phyloP scores from a whole-genome alignment of 2,797 vertebrate genomes.

The Podarcis siculus region DNA sequence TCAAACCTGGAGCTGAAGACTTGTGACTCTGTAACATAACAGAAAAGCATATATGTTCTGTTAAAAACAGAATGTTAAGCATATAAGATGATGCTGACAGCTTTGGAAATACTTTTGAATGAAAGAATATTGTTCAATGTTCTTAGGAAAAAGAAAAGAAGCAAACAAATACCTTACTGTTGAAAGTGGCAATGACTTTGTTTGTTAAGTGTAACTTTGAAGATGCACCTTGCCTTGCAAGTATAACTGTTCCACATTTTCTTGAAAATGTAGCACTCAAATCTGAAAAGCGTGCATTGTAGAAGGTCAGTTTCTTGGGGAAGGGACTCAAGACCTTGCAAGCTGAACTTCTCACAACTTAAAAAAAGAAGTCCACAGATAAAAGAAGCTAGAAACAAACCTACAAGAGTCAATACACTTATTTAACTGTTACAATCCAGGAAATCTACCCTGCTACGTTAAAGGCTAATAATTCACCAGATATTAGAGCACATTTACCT shows the following conservation, averaged over 20 bases:
- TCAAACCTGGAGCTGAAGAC: slow-evolving; percentile 3
- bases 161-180: neutral
- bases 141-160: neutral
- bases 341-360: neutral
- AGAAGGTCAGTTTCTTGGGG: neutral
- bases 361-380: slow-evolving; percentile 15
- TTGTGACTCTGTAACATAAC: neutral
- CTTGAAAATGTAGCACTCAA: neutral
- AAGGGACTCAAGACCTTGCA: slow-evolving; percentile 17
- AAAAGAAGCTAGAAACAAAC: neutral
- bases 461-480: neutral
- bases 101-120: neutral
- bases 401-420: neutral
- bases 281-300: slow-evolving; percentile 11
- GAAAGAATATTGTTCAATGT: neutral
- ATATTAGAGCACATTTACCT: neutral
- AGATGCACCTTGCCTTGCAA: neutral
- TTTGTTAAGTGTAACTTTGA: neutral
- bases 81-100: neutral
- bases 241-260: neutral
- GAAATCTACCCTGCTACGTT: neutral
- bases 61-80: neutral
- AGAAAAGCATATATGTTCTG: neutral
- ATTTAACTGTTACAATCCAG: neutral
- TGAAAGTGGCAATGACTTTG: neutral